Evolutionary conservation across 64 coral and sea anemone genomes (phyloP), one percentile per base, ranked within the genome.

Genomic region (Porites australiensis): DNA sequence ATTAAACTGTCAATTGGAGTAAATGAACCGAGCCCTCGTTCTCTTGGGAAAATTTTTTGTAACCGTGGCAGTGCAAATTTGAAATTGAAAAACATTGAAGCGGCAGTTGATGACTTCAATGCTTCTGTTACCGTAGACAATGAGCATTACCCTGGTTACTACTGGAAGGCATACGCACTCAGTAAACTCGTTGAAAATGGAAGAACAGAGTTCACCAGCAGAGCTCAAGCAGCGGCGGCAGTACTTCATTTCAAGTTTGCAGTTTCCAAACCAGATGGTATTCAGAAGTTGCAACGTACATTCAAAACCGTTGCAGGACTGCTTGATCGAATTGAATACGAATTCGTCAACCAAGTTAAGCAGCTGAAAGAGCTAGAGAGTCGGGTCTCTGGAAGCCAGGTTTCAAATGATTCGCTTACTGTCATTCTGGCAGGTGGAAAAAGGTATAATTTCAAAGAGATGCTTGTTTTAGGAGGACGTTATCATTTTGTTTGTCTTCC

Each of bases 101-200:
- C 72, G n/a, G 74, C 71, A 77, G 73, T 77, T 89, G 63, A 89
- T 5, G 87, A 72, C 21, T 77, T 77, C 18, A 62, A 75, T 19
- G 71, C 77, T 4, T n/a, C 14, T 89, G 16, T 22, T 61, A 9
- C 4, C 10, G 72, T 76, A n/a, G 72, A 77, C 52, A 61, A 49
- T 48, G 22, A 77, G 13, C 44, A 52, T 16, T 64, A 77, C 47
- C 74, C 63, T 58, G 3, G 74, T 3, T 61, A 89, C 52, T 8
- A 65, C 22, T 77, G 87, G 64, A 89, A 64, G 37, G 87, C 87
- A 48, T 89, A 75, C 55, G 87, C 87, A 62, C 87, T 89, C 59
- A 3, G 77, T 50, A n/a, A 59, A 4, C 87, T 89, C 50, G 72
- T 77, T 5, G 43, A 8, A 21, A 58, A 51, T 6, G 87, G 87